Evolutionary conservation across 2,797 vertebrate genomes (phyloP).

Genomic region (Leuciscus waleckii): DNA sequence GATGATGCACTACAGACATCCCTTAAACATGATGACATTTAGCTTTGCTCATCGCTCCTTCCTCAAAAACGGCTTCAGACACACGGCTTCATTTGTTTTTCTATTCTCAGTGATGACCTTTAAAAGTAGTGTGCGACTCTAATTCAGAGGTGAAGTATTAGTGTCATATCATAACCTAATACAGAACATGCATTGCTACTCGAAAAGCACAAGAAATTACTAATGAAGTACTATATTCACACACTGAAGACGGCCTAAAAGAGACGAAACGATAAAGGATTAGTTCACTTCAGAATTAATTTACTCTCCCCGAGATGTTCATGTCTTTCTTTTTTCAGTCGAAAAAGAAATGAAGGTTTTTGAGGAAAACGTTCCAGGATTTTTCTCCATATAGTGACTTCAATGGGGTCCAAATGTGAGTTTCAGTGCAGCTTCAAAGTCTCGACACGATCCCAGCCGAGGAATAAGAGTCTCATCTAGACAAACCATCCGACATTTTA

Average conservation of each 20-base stretch:
- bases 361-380: too few relatives aligned
- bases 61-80: slow-evolving; percentile 45
- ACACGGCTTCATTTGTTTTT: slow-evolving; percentile 16
- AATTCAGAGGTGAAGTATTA: neutral
- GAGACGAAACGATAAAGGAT: neutral
- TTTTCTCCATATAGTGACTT: too few relatives aligned
- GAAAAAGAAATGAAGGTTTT: too few relatives aligned
- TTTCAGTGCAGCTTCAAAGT: too few relatives aligned
- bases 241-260: neutral
- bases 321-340: too few relatives aligned
- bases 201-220: neutral
- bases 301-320: too few relatives aligned
- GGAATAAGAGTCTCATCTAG: too few relatives aligned
- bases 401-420: too few relatives aligned
- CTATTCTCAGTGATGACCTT: slow-evolving; percentile 58
- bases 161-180: neutral
- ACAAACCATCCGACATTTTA: too few relatives aligned
- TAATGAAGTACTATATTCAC: neutral
- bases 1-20: slow-evolving; percentile 15
- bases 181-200: neutral
- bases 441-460: too few relatives aligned
- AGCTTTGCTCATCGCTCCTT: slow-evolving; percentile 44
- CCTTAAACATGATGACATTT: slow-evolving; percentile 52
- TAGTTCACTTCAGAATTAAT: too few relatives aligned
- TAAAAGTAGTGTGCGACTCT: neutral